Conservation (phyloP, 1,140 invertebrate genomes). For the Drosophila prosaltans region DNA sequence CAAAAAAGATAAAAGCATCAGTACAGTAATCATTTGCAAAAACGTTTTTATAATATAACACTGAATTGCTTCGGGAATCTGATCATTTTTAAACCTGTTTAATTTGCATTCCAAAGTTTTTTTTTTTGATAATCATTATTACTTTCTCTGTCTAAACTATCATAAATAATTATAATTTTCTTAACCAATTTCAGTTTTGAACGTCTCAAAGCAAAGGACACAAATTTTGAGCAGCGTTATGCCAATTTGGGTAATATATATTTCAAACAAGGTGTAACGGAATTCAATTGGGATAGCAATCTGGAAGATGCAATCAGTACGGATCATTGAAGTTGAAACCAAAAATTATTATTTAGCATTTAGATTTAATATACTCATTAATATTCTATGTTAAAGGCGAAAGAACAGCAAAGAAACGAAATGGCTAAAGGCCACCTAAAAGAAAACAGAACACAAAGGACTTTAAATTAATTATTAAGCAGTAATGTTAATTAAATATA, state of each 20-base stretch:
- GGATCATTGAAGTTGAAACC: conserved; percentile 79
- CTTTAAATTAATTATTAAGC: conserved; percentile 73
- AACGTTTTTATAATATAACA: too few relatives aligned
- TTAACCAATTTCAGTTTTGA: conserved; percentile 86
- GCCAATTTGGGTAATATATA: conserved; percentile 90
- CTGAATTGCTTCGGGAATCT: too few relatives aligned
- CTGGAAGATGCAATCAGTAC: conserved; percentile 87
- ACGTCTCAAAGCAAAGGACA: conserved; percentile 90
- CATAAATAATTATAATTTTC: conserved; percentile 13
- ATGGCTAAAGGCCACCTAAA: conserved; percentile 23
- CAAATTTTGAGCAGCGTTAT: conserved; percentile 91
- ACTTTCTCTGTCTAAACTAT: neutral
- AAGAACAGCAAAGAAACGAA: conserved; percentile 21
- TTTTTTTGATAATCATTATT: too few relatives aligned
- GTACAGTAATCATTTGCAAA: too few relatives aligned
- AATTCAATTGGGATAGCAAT: conserved; percentile 94
- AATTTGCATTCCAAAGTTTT: too few relatives aligned
- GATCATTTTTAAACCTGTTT: too few relatives aligned
- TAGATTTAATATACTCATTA: conserved; percentile 50
- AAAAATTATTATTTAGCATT: conserved; percentile 70
- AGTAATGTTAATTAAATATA: conserved; percentile 63
- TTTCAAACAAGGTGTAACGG: conserved; percentile 88
- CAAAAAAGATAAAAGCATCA: too few relatives aligned
- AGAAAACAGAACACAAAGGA: conserved; percentile 65
- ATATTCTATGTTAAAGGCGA: conserved; percentile 35